Percentiles rank a stretch among this genome's conserved stretches.
Evolutionary conservation across 2,888 invertebrate genomes (phyloP).

Genomic region (Vandiemenella viatica): DNA sequence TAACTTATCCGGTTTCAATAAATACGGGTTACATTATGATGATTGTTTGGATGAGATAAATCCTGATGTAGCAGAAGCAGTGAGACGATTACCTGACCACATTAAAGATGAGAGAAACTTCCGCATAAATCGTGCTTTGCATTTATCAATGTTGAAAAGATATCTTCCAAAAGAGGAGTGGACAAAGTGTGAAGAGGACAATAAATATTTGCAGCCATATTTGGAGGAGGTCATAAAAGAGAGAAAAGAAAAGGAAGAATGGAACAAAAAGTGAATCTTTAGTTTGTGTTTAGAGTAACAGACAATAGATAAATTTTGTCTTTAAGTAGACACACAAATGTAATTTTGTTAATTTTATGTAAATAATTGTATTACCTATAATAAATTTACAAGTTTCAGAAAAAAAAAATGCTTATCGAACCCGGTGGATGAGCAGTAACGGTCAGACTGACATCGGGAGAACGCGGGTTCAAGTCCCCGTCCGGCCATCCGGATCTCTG

Average conservation of each 20-base stretch:
- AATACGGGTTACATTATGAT: conserved; percentile 67
- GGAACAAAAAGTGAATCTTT: conserved; percentile 49
- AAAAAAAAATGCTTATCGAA: no score
- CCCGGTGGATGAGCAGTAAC: no score
- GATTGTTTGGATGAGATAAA: conserved; percentile 55
- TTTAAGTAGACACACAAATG: no score
- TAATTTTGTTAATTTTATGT: no score
- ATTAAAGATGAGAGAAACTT: conserved; percentile 72
- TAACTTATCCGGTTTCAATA: conserved; percentile 64
- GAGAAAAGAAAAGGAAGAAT: conserved; percentile 56
- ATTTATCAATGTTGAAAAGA: conserved; percentile 59
- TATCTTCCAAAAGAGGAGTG: conserved; percentile 84
- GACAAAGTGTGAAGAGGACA: conserved; percentile 76
- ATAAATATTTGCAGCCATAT: conserved; percentile 59
- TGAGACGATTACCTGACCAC: conserved; percentile 59
- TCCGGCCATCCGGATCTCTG: no score
- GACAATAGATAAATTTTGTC: no score
- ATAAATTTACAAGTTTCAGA: no score
- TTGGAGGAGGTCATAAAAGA: conserved; percentile 70
- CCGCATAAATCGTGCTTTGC: conserved; percentile 67
- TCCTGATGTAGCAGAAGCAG: conserved; percentile 62
- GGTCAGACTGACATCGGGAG: no score
- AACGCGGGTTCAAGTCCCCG: no score
- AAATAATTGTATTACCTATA: no score
- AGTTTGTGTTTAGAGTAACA: no score